Conservation (phyloP, 1,140 invertebrate genomes). For the Lasioglossum baleicum region DNA sequence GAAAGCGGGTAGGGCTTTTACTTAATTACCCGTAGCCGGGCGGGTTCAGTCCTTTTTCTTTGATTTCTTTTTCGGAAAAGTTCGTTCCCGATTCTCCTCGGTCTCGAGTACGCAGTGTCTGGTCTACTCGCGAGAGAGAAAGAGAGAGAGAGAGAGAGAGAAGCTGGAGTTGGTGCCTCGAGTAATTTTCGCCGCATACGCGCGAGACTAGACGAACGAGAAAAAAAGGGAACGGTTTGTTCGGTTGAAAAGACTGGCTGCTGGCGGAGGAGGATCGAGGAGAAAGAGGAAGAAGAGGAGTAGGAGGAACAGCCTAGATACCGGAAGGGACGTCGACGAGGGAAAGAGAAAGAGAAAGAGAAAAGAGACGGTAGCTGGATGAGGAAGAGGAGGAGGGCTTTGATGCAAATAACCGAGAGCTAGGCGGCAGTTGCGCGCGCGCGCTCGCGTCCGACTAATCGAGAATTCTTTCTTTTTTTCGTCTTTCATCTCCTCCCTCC, state of each 20-base stretch:
- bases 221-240: conserved; percentile 10
- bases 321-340: background rate
- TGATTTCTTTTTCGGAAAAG: background rate
- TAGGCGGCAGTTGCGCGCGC: conserved; percentile 15
- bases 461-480: conserved; percentile 22
- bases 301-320: background rate
- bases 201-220: conserved; percentile 5
- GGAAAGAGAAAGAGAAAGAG: background rate
- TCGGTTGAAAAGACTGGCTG: conserved; percentile 9
- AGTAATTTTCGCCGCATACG: conserved; percentile 12
- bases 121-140: background rate
- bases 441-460: conserved; percentile 18
- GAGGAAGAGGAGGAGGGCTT: background rate
- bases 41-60: background rate
- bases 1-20: conserved; percentile 20
- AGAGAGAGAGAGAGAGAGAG: background rate
- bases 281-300: background rate
- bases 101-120: background rate
- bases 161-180: background rate
- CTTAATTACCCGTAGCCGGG: conserved; percentile 30
- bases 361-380: background rate
- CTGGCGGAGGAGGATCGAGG: background rate
- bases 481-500: background rate
- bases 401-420: conserved; percentile 45
- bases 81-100: background rate